Conservation (phyloP, 1,140 invertebrate species). For the Hylyphantes graminicola region DNA sequence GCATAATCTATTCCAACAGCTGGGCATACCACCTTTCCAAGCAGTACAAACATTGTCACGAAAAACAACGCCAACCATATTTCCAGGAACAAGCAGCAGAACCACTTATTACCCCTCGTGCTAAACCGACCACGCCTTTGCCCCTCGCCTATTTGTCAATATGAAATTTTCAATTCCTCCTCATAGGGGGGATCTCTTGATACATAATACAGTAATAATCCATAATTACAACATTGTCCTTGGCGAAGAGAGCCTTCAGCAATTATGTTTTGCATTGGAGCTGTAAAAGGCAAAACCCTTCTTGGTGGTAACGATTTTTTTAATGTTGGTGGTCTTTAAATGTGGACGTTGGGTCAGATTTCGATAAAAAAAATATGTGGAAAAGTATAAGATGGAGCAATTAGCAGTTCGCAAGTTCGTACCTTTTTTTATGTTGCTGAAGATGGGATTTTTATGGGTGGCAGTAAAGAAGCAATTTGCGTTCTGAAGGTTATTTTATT, state of each 20-base stretch:
- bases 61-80: constrained; percentile 6
- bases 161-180: not conserved
- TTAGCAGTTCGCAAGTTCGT: constrained; percentile 28
- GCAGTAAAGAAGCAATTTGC: constrained; percentile 28
- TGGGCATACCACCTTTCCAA: not conserved
- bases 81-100: constrained; percentile 9
- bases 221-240: constrained; percentile 42
- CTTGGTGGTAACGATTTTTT: constrained; percentile 12
- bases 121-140: constrained; percentile 44
- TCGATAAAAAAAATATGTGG: constrained; percentile 5
- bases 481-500: no score
- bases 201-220: not conserved
- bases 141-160: constrained; percentile 28
- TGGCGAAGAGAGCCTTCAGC: constrained; percentile 16
- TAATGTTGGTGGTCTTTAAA: constrained; percentile 36
- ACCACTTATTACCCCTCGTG: constrained; percentile 37
- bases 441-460: constrained; percentile 19
- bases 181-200: no score
- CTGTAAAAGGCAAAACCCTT: constrained; percentile 1
- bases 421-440: constrained; percentile 13
- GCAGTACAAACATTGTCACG: constrained; percentile 6
- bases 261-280: constrained; percentile 45
- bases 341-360: constrained; percentile 23
- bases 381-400: not conserved
- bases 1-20: not conserved